phyloP scores from a whole-genome alignment of 2,888 invertebrate species.

The Diaperis boleti region DNA sequence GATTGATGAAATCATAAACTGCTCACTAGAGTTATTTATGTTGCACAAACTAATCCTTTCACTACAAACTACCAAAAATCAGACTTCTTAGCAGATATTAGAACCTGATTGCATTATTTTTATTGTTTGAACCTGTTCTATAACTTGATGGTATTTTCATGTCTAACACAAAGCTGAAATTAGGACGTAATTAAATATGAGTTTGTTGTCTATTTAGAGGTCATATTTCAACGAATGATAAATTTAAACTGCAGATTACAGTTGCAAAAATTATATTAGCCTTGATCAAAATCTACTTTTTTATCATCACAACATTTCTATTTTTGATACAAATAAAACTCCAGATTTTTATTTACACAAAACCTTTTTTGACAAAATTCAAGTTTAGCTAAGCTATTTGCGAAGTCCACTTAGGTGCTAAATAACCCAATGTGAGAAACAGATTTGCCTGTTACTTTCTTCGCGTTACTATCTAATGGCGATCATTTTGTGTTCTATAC shows the following conservation, averaged over 20 bases:
- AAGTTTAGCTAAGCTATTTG: not conserved
- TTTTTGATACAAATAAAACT: too few species aligned
- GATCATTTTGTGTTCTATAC: not conserved
- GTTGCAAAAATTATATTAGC: not conserved
- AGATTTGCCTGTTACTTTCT: not conserved
- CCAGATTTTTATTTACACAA: not conserved
- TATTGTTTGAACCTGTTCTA: too few species aligned
- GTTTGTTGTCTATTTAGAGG: not conserved
- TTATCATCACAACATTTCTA: not conserved
- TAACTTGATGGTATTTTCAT: too few species aligned
- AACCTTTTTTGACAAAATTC: not conserved
- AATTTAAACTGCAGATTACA: too few species aligned
- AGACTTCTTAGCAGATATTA: not conserved
- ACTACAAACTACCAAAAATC: not conserved
- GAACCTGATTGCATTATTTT: not conserved
- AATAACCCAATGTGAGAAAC: not conserved
- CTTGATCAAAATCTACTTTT: not conserved
- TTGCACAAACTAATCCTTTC: slow-evolving; percentile 1
- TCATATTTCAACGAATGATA: too few species aligned
- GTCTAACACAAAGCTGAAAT: too few species aligned
- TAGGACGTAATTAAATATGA: too few species aligned
- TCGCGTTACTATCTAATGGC: not conserved
- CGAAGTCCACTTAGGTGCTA: not conserved
- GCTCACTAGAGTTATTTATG: not conserved
- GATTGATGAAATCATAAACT: not conserved